Evolutionary conservation across 2,888 invertebrate species (phyloP).

Genomic region (Blastobasis lacticolella): DNA sequence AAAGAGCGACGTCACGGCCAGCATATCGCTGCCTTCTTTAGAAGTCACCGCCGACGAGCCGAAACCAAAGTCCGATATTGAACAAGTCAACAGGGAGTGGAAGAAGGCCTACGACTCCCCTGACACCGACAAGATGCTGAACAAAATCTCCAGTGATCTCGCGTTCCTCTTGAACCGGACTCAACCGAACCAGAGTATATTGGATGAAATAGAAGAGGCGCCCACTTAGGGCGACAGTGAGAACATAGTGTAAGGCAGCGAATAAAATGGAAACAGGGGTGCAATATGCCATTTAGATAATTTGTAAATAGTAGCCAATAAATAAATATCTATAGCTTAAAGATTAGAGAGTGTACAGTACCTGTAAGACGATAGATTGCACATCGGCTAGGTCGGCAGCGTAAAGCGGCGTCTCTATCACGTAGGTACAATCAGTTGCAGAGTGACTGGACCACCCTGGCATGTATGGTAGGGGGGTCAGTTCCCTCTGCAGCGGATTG

Average conservation of each 20-base stretch:
- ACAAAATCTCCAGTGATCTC: slow-evolving; percentile 87
- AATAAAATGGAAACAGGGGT: slow-evolving; percentile 53
- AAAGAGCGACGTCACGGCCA: slow-evolving; percentile 38
- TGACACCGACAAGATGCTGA: slow-evolving; percentile 78
- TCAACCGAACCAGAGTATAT: slow-evolving; percentile 37
- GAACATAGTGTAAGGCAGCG: slow-evolving; percentile 4
- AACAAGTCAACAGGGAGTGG: slow-evolving; percentile 54
- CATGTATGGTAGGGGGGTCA: too few species aligned
- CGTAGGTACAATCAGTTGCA: too few species aligned
- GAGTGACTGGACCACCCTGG: too few species aligned
- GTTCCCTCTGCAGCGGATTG: too few species aligned
- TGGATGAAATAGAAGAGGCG: slow-evolving; percentile 53
- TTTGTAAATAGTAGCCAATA: slow-evolving; percentile 15
- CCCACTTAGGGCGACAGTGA: slow-evolving; percentile 40
- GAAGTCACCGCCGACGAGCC: slow-evolving; percentile 37
- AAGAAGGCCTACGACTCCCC: slow-evolving; percentile 51
- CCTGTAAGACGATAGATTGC: too few species aligned
- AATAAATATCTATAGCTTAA: too few species aligned
- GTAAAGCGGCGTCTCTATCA: too few species aligned
- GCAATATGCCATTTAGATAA: slow-evolving; percentile 36
- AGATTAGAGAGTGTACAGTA: too few species aligned
- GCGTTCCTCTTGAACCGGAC: slow-evolving; percentile 86
- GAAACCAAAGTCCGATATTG: slow-evolving; percentile 44
- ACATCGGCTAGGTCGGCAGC: too few species aligned
- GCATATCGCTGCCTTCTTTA: slow-evolving; percentile 53